Conservation (phyloP, 2,113 vertebrate species). For the Desmodus rotundus region DNA sequence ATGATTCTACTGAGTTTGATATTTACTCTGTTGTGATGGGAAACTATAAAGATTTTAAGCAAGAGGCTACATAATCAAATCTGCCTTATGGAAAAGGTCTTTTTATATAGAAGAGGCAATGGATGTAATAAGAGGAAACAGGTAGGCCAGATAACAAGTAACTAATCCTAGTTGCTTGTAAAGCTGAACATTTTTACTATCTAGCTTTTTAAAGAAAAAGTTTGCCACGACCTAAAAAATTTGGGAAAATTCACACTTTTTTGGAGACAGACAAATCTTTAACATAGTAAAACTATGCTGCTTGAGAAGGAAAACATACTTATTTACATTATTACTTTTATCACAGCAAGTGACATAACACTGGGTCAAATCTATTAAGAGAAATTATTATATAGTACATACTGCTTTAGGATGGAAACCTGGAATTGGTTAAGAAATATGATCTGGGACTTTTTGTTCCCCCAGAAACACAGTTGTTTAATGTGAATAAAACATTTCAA, state of each 20-base stretch:
- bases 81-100: background rate
- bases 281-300: background rate
- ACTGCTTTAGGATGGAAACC: background rate
- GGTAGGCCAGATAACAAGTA: background rate
- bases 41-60: background rate
- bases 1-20: background rate
- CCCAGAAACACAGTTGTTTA: background rate
- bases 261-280: background rate
- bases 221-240: background rate
- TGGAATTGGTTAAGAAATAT: background rate
- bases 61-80: background rate
- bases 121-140: background rate
- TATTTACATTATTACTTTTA: background rate
- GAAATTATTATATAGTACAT: background rate
- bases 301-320: background rate
- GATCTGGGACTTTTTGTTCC: background rate
- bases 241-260: background rate
- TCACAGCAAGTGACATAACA: background rate
- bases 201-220: background rate
- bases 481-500: background rate
- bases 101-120: background rate
- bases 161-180: background rate
- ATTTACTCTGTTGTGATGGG: background rate
- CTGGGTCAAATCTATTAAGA: background rate
- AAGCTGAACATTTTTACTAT: background rate